Evolutionary conservation across 2,113 vertebrate genomes (phyloP).

Genomic region (Hymenochirus boettgeri): DNA sequence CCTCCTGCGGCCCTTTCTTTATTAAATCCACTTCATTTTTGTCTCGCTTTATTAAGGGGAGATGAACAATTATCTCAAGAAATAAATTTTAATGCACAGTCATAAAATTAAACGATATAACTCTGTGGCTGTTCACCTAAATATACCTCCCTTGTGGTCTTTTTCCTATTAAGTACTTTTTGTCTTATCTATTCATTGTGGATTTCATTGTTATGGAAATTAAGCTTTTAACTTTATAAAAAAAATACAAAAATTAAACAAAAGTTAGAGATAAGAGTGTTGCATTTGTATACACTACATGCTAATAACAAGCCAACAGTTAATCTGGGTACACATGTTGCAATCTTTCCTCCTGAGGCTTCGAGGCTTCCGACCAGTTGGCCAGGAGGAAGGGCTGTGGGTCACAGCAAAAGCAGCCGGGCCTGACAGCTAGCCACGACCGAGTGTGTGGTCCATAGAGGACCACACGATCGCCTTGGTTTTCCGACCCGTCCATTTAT

Average conservation of each 20-base stretch:
- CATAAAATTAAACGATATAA: conserved; percentile 82
- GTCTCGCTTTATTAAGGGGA: conserved; percentile 72
- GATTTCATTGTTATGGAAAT: neutral
- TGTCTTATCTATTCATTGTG: conserved; percentile 66
- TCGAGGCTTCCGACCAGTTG: no score
- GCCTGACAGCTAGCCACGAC: no score
- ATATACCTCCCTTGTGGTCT: conserved; percentile 82
- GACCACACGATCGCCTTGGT: no score
- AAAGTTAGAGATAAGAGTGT: neutral
- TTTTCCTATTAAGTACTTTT: conserved; percentile 76
- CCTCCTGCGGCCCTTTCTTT: conserved; percentile 71
- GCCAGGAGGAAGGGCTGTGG: no score
- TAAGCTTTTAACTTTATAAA: neutral
- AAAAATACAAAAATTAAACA: neutral
- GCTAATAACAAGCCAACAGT: no score
- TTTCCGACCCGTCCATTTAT: no score
- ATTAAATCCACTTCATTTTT: conserved; percentile 70
- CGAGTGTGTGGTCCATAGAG: no score
- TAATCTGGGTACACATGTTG: no score
- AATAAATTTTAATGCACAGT: conserved; percentile 79
- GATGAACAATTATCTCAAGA: conserved; percentile 82
- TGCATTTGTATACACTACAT: no score
- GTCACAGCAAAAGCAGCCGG: no score
- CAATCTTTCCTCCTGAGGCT: no score
- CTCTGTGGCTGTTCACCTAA: conserved; percentile 75